phyloP scores from a whole-genome alignment of 2,888 invertebrate genomes.

The Drosophila fulvimacula region DNA sequence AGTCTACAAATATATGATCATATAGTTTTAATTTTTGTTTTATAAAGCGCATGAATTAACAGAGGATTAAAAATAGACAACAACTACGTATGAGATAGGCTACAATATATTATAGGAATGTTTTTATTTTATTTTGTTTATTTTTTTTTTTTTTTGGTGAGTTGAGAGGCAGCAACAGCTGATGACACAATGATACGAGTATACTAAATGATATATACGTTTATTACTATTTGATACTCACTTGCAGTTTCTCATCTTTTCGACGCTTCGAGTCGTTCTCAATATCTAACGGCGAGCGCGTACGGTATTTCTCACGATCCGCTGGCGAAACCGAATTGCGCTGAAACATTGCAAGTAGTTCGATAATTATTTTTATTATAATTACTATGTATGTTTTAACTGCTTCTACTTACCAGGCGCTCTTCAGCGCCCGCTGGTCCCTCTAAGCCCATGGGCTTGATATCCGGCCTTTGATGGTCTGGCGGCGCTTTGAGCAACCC shows the following conservation, averaged over 20 bases:
- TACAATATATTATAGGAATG: constrained; percentile 37
- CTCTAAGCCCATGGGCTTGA: constrained; percentile 85
- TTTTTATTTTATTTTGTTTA: constrained; percentile 12
- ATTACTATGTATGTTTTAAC: background rate
- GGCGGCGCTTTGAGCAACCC: constrained; percentile 85
- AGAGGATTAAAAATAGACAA: constrained; percentile 47
- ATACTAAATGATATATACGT: constrained; percentile 30
- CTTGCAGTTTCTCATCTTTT: constrained; percentile 94
- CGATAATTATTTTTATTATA: constrained; percentile 10
- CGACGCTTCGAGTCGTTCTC: constrained; percentile 92
- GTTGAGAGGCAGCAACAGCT: constrained; percentile 75
- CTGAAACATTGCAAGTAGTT: constrained; percentile 82
- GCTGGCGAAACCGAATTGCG: constrained; percentile 93
- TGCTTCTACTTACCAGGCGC: constrained; percentile 85
- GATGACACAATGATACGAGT: constrained; percentile 52
- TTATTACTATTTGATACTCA: constrained; percentile 86
- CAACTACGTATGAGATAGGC: constrained; percentile 57
- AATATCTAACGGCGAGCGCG: constrained; percentile 91
- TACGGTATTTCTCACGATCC: constrained; percentile 92
- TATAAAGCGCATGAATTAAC: constrained; percentile 40
- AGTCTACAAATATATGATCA: constrained; percentile 41
- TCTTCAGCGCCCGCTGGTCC: constrained; percentile 87
- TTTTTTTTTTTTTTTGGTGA: constrained; percentile 55
- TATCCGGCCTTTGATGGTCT: constrained; percentile 85
- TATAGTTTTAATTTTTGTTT: constrained; percentile 13